Evolutionary conservation across 2,888 invertebrate species (phyloP).

Genomic region (Oscheius myriophilus): DNA sequence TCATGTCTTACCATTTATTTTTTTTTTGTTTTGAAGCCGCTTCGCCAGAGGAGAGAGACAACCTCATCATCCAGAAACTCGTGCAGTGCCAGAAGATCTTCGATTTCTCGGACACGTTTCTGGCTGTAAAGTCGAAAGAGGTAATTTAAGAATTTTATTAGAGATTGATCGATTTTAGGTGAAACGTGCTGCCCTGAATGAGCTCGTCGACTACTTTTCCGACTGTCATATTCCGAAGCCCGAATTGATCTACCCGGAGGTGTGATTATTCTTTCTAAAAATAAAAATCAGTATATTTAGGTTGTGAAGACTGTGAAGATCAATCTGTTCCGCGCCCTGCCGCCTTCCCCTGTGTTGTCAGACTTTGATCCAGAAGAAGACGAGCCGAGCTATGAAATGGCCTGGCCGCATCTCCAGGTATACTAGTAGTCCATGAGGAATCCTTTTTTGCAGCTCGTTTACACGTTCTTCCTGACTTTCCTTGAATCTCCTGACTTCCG

Average conservation of each 20-base stretch:
- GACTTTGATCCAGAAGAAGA: slow-evolving; percentile 18
- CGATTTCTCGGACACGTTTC: slow-evolving; percentile 6
- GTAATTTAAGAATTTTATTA: background rate
- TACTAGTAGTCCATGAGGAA: too few relatives aligned
- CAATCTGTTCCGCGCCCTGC: slow-evolving; percentile 14
- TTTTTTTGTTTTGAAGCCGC: slow-evolving; percentile 12
- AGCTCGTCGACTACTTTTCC: slow-evolving; percentile 13
- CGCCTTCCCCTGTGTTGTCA: background rate
- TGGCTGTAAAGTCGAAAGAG: background rate
- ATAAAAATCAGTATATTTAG: background rate
- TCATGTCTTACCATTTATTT: too few relatives aligned
- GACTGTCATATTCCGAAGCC: background rate
- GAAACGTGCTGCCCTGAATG: slow-evolving; percentile 8
- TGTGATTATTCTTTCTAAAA: background rate
- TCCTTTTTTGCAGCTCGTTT: slow-evolving; percentile 1
- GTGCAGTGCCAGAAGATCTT: slow-evolving; percentile 23
- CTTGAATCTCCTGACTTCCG: slow-evolving; percentile 13
- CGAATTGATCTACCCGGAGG: slow-evolving; percentile 15
- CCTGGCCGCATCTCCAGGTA: slow-evolving; percentile 12
- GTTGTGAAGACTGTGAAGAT: background rate
- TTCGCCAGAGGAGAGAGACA: background rate
- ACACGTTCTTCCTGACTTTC: slow-evolving; percentile 13
- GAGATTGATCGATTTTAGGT: background rate
- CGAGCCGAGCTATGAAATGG: slow-evolving; percentile 16
- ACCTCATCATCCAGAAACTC: slow-evolving; percentile 8